A percentile compares a stretch with the other conserved stretches of the same genome.
Conservation (phyloP, 2,797 vertebrate species). For the Somateria mollissima region DNA sequence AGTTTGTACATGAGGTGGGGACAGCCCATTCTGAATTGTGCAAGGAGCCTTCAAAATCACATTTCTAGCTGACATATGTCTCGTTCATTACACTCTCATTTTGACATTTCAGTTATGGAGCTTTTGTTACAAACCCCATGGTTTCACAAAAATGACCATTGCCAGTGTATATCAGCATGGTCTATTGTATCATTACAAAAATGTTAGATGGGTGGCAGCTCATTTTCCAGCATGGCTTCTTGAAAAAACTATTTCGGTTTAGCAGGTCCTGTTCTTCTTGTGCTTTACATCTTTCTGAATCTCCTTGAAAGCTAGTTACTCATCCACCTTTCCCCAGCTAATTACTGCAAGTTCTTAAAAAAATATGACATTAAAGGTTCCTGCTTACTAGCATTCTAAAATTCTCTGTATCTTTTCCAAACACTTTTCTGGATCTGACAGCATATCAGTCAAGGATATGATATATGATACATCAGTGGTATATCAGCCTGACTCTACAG, state of each 20-base stretch:
- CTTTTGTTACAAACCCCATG: neutral
- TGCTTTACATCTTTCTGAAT: neutral
- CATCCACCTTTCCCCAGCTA: neutral
- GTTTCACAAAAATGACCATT: neutral
- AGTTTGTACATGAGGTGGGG: accelerated
- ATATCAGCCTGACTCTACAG: neutral
- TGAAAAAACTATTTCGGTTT: neutral
- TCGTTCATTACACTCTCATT: neutral
- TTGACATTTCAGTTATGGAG: neutral
- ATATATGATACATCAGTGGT: neutral
- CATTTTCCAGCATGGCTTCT: neutral
- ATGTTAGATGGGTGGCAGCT: neutral
- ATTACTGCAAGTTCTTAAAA: neutral
- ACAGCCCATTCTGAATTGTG: neutral
- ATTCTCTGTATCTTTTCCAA: neutral
- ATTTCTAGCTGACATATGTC: neutral
- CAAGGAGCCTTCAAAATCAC: neutral
- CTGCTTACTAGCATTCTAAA: neutral
- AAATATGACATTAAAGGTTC: neutral
- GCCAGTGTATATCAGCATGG: neutral
- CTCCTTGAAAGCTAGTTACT: neutral
- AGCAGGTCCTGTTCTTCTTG: neutral
- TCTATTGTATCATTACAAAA: neutral
- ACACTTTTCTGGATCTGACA: neutral
- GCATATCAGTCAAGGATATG: neutral